Evolutionary conservation across 1,140 invertebrate species (phyloP), one percentile per base, ranked within the genome.

Genomic region (Drosophila hydei): DNA sequence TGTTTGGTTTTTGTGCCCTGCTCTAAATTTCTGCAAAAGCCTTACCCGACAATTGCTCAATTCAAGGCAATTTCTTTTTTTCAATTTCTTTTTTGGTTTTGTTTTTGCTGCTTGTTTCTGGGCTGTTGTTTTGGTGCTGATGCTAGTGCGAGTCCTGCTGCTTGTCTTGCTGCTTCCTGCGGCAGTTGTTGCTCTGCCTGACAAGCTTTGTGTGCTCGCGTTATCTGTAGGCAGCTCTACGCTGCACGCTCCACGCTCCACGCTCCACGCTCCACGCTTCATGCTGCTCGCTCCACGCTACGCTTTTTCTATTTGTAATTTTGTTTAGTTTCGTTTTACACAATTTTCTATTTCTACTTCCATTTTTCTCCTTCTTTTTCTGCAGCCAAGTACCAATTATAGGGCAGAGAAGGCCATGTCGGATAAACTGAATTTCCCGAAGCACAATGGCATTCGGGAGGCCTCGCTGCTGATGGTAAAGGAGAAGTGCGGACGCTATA

Each of bases 401-500:
- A 92, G 92, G 75, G 92, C 92, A 58, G 91, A 93, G 77, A 90
- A 92, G 77, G 84, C 89, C 77, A 83, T 83, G 77, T 87, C 84
- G 72, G 84, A 90, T 84, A 88, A 91, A 79, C 92, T 92, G 93
- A 85, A 93, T 93, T 92, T 92, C 93, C 79, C 92, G 91, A 87
- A 92, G 90, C 88, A 91, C 68, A 95, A 95, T 65, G 95, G 96
- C 68, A 95, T 97, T 25, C 95, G 96, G 81, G 97, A 98, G 90
- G 97, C 97, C 1, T 96, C 97, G 1, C 92, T 99, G 19, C 93
- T 98, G 45, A 92, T 98, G 59, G 95, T 98, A 14, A 95, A 97
- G 91, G 97, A 98, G 91, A 98, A 98, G 91, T 95, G 96, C 63
- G 96, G 96, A 33, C 93, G 97, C 85, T 97, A 97, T 90, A 95